A percentile compares a stretch with the other conserved stretches of the same genome.
These are phyloP conservation scores for Lamproptera curius DNA, from an alignment of 2,888 invertebrate genomes.

Conservation along the genomic window DNA sequence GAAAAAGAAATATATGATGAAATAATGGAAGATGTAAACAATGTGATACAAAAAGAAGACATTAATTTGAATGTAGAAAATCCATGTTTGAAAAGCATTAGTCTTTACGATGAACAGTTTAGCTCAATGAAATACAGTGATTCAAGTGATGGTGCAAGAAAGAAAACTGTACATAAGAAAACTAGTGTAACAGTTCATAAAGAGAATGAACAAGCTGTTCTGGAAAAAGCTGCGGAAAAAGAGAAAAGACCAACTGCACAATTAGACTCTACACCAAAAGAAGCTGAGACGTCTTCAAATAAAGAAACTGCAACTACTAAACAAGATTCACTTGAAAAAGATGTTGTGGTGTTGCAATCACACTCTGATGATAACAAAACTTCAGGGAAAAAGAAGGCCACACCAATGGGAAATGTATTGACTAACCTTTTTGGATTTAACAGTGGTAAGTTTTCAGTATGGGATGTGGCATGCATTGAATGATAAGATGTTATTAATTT, in stretches of 20 bases:
- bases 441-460: slow-evolving; percentile 52
- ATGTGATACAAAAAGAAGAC: neutral
- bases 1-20: neutral
- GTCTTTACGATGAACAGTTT: slow-evolving; percentile 52
- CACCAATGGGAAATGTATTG: slow-evolving; percentile 28
- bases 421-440: slow-evolving; percentile 60
- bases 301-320: slow-evolving; percentile 20
- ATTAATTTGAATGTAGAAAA: slow-evolving; percentile 32
- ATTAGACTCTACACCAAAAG: too few species aligned
- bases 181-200: neutral
- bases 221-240: too few species aligned
- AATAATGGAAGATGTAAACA: neutral
- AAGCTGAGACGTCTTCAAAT: too few species aligned
- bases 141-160: slow-evolving; percentile 34
- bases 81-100: slow-evolving; percentile 57
- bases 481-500: too few species aligned
- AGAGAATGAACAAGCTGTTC: too few species aligned
- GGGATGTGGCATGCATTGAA: slow-evolving; percentile 11
- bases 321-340: slow-evolving; percentile 24
- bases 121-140: slow-evolving; percentile 39
- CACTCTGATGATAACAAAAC: slow-evolving; percentile 38
- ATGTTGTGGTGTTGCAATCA: slow-evolving; percentile 41
- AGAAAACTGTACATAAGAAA: neutral
- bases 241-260: too few species aligned
- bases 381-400: slow-evolving; percentile 24